Conservation (phyloP, 2,113 vertebrate species). For the Myotis lucifugus region DNA sequence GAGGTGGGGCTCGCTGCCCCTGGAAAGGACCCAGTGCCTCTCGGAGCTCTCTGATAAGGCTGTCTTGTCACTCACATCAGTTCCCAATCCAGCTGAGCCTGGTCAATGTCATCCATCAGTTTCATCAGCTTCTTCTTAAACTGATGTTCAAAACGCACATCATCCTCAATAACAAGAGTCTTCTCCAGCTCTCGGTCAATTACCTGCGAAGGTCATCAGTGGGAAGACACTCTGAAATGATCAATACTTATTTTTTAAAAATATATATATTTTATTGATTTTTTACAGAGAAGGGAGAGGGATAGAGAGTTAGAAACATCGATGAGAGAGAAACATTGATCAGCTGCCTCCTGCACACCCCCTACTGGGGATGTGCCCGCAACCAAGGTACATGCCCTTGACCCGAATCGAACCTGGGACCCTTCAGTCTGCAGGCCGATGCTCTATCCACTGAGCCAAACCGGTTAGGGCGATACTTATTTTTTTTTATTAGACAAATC, state of each 20-base stretch:
- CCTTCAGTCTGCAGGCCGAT: too few relatives aligned
- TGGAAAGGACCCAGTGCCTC: not conserved
- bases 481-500: not conserved
- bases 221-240: not conserved
- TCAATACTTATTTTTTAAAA: not conserved
- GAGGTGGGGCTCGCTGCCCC: not conserved
- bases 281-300: too few relatives aligned
- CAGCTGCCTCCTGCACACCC: too few relatives aligned
- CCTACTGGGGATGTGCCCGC: too few relatives aligned
- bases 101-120: slow-evolving; percentile 91
- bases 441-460: too few relatives aligned
- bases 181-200: slow-evolving; percentile 88
- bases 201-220: slow-evolving; percentile 84
- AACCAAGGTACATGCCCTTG: too few relatives aligned
- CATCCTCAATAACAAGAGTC: slow-evolving; percentile 94
- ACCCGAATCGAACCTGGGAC: too few relatives aligned
- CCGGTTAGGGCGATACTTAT: not conserved
- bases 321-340: too few relatives aligned
- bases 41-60: not conserved
- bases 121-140: slow-evolving; percentile 92
- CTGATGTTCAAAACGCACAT: slow-evolving; percentile 95
- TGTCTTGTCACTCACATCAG: slow-evolving; percentile 91
- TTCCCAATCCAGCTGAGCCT: slow-evolving; percentile 94
- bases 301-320: too few relatives aligned
- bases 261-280: too few relatives aligned